These are phyloP conservation scores for Eristalis arbustorum DNA, from an alignment of 2,888 invertebrate genomes.

Conservation along the genomic window DNA sequence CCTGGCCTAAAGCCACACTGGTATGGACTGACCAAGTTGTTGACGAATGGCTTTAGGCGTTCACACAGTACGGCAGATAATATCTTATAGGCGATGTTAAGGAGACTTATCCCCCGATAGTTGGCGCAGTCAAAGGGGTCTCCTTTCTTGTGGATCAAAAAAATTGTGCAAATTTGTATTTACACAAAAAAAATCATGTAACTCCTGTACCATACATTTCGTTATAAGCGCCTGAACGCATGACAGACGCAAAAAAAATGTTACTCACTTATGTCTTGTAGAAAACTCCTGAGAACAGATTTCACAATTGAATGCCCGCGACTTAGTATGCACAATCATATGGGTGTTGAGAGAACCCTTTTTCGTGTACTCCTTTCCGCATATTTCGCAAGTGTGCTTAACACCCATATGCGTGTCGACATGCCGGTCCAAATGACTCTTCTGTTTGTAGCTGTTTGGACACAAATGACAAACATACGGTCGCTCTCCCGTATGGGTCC, in stretches of 20 bases:
- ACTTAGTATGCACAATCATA: slow-evolving; percentile 58
- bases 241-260: neutral
- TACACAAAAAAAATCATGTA: too few species aligned
- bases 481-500: slow-evolving; percentile 72
- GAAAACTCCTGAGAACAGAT: slow-evolving; percentile 33
- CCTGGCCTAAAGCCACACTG: too few species aligned
- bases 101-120: too few species aligned
- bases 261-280: slow-evolving; percentile 43
- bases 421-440: slow-evolving; percentile 73
- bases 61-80: too few species aligned
- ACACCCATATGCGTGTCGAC: slow-evolving; percentile 71
- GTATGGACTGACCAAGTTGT: too few species aligned
- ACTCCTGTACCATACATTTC: too few species aligned
- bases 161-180: too few species aligned
- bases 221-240: too few species aligned
- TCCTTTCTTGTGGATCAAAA: too few species aligned
- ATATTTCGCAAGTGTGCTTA: slow-evolving; percentile 71
- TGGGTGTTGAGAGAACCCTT: slow-evolving; percentile 72
- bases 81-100: too few species aligned
- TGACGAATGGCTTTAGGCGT: too few species aligned
- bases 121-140: too few species aligned
- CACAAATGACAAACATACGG: slow-evolving; percentile 72
- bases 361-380: slow-evolving; percentile 72
- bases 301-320: slow-evolving; percentile 36
- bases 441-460: slow-evolving; percentile 71